Evolutionary conservation across 2,797 vertebrate species (phyloP), one percentile per base, ranked within the genome.

Genomic region (Pangasius mekongensis): DNA sequence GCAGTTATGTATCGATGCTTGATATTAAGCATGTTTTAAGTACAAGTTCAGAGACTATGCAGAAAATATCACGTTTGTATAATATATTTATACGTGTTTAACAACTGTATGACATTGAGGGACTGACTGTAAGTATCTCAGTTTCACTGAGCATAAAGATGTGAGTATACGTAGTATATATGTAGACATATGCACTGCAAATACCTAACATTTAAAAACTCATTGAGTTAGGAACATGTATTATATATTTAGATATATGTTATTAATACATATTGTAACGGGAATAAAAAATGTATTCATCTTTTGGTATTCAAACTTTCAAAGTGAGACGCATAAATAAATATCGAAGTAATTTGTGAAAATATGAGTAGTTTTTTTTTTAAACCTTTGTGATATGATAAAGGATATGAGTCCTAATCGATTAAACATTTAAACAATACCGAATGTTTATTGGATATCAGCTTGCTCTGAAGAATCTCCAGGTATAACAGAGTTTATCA

Each of bases 1-100:
- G 52, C 77, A 60, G 86, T 64, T 69, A 39, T 56, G 73, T 78
- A 56, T 54, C 76, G 20, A 5, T 69, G 86, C 76, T 86, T 52
- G n/a, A 85, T 81, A 73, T 64, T 49, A n/a, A 82, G 88, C 84
- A 89, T 86, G 84, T 84, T 54, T 76, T 60, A 83, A 73, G 27
- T 82, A 66, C 27, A 58, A 81, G 60, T 62, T 54, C 33, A 39
- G 58, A 73, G 36, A 33, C 54, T 43, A 36, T 87, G 6, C n/a
- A 56, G 24, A 60, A 71, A 30, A 49, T 66, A 30, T 30, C 16
- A 33, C n/a, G 6, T 20, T 67, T 49, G 81, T 49, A 49, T 83
- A 20, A 83, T 39, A 33, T 52, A 43, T 84, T 47, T 64, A 33
- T 69, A 84, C 39, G 84, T 83, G 56, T 10, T 13, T 20, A 36